A percentile compares a stretch with the other conserved stretches of the same genome.
Conservation (phyloP, 2,888 invertebrate species). For the Salticus scenicus region DNA sequence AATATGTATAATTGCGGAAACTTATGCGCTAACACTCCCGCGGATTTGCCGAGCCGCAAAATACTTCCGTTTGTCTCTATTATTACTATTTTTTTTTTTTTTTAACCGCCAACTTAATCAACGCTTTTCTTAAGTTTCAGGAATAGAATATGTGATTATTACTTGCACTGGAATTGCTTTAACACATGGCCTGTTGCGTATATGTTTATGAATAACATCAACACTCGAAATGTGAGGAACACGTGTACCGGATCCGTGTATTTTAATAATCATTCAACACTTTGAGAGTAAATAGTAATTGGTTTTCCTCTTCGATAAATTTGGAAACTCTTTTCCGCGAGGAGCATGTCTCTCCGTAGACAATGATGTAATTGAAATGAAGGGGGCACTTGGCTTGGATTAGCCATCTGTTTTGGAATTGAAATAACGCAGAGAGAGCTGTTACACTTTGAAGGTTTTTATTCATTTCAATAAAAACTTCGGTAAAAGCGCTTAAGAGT, state of each 20-base stretch:
- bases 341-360: background rate
- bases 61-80: background rate
- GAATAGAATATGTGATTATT: constrained; percentile 36
- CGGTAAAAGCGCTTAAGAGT: no score
- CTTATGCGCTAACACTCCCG: constrained; percentile 58
- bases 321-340: background rate
- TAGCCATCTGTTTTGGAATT: no score
- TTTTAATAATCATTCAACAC: constrained; percentile 17
- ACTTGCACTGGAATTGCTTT: background rate
- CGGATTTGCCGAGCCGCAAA: constrained; percentile 20
- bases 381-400: no score
- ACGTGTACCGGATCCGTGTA: constrained; percentile 11
- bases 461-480: no score
- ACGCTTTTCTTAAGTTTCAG: constrained; percentile 40
- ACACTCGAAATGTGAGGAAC: background rate
- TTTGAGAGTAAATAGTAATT: constrained; percentile 1
- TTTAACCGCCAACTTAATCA: constrained; percentile 36
- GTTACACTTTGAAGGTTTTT: no score
- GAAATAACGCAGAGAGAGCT: no score
- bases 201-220: constrained; percentile 30
- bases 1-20: constrained; percentile 48
- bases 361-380: background rate
- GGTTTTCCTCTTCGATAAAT: background rate
- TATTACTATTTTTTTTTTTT: background rate
- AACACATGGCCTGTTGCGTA: constrained; percentile 32